Conservation (phyloP, 1,140 invertebrate species). For the Cydia splendana region DNA sequence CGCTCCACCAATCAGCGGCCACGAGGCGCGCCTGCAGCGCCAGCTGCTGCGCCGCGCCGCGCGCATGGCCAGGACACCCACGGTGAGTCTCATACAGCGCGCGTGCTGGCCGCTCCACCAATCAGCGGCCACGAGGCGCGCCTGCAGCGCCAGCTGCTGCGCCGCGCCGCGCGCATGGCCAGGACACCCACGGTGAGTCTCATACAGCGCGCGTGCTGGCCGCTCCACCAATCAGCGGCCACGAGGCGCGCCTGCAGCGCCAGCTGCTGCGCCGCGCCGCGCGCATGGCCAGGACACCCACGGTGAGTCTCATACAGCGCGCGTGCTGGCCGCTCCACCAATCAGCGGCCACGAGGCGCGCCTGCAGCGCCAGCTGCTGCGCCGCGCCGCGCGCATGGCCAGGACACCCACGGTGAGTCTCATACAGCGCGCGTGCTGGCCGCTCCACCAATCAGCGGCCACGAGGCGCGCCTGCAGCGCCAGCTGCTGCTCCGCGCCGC, state of each 20-base stretch:
- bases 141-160: not conserved
- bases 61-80: not conserved
- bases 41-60: not conserved
- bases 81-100: not conserved
- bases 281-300: not conserved
- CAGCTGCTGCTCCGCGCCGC: not conserved
- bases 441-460: not conserved
- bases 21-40: not conserved
- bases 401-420: not conserved
- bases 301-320: not conserved
- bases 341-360: not conserved
- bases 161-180: not conserved
- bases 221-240: not conserved
- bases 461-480: not conserved
- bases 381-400: not conserved
- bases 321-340: not conserved
- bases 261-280: not conserved
- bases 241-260: not conserved
- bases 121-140: not conserved
- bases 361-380: not conserved
- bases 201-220: too few species aligned
- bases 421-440: too few species aligned
- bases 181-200: not conserved
- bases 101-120: not conserved
- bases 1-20: not conserved